Percentiles rank a stretch among this genome's conserved stretches.
phyloP scores from a whole-genome alignment of 2,797 vertebrate genomes.

The Sebastes itinus region DNA sequence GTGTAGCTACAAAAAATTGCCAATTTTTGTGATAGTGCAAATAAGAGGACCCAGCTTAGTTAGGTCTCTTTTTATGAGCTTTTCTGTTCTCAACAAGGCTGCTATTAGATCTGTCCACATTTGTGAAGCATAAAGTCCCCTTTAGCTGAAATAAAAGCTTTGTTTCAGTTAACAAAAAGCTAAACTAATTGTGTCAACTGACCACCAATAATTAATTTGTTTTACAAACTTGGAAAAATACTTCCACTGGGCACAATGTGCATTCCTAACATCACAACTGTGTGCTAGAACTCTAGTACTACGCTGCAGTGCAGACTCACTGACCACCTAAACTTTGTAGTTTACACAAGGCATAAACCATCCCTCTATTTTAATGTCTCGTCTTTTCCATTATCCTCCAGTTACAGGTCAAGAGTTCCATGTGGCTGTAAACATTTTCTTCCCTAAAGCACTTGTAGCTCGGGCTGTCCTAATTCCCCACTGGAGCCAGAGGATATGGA shows the following conservation, averaged over 20 bases:
- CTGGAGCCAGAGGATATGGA: slow-evolving; percentile 9
- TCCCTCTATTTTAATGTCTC: neutral
- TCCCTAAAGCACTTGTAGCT: slow-evolving; percentile 14
- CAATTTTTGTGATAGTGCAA: neutral
- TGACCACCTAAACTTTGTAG: neutral
- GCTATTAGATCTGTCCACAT: slow-evolving; percentile 47
- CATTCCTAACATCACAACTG: neutral
- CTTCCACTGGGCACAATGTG: neutral
- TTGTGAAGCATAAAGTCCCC: slow-evolving; percentile 43
- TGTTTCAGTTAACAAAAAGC: slow-evolving; percentile 36
- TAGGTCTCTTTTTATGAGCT: slow-evolving; percentile 51
- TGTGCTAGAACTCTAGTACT: neutral
- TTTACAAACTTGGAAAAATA: neutral
- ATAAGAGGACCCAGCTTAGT: slow-evolving; percentile 34
- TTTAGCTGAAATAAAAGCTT: slow-evolving; percentile 53
- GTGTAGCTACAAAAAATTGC: neutral
- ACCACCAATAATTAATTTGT: neutral
- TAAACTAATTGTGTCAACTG: slow-evolving; percentile 18
- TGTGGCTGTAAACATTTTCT: slow-evolving; percentile 7
- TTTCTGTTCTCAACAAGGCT: slow-evolving; percentile 28
- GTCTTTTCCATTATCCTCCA: slow-evolving; percentile 3
- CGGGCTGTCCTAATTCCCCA: slow-evolving; percentile 21
- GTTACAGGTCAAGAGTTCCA: slow-evolving; percentile 12
- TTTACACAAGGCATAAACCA: slow-evolving; percentile 3
- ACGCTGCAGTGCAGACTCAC: neutral